Conservation (phyloP, 2,888 invertebrate genomes). For the Melipona beecheii region DNA sequence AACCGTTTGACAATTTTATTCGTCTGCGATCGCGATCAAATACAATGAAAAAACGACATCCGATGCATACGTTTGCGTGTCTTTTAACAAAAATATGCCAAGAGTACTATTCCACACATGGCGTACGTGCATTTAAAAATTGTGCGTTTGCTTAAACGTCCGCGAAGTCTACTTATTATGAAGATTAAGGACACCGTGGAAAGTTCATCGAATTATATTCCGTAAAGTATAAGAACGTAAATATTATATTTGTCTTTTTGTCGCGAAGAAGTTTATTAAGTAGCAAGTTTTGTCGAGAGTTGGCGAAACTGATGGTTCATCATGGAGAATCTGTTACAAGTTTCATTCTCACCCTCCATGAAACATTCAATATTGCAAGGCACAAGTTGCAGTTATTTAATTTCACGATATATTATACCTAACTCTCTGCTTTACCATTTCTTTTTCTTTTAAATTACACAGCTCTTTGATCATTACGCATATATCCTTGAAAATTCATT, state of each 20-base stretch:
- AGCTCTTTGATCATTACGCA: too few relatives aligned
- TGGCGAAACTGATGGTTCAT: background rate
- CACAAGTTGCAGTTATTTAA: background rate
- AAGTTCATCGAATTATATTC: background rate
- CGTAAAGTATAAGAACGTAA: background rate
- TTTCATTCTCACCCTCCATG: background rate
- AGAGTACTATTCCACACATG: too few relatives aligned
- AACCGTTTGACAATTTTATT: too few relatives aligned
- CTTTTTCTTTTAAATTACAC: too few relatives aligned
- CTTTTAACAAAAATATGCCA: too few relatives aligned
- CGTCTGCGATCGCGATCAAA: too few relatives aligned
- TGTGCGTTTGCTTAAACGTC: too few relatives aligned
- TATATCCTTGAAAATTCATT: too few relatives aligned
- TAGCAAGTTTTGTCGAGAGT: background rate
- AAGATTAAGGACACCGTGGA: background rate
- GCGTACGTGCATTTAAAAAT: too few relatives aligned
- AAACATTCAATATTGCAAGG: background rate
- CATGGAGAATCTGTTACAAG: background rate
- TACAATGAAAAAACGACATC: too few relatives aligned
- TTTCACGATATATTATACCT: background rate
- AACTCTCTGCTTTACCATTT: too few relatives aligned
- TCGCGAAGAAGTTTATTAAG: background rate
- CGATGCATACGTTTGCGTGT: too few relatives aligned
- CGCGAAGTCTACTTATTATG: background rate
- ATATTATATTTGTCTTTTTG: background rate